Conservation (phyloP, 2,888 invertebrate species). For the Dryocosmus kuriphilus region DNA sequence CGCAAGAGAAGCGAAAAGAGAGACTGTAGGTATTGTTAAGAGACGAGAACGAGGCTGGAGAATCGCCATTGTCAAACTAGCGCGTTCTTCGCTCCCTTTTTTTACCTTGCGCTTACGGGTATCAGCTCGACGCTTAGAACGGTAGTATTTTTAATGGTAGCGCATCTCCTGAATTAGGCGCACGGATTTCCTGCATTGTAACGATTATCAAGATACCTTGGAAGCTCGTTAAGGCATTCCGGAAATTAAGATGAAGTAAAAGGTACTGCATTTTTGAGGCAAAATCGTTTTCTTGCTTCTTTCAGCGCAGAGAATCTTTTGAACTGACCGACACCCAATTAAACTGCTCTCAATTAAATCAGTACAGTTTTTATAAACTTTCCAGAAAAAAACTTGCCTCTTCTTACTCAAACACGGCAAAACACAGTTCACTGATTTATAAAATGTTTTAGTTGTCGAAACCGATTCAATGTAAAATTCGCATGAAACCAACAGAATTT, state of each 20-base stretch:
- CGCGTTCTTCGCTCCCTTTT: not conserved
- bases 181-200: slow-evolving; percentile 24
- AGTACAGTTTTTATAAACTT: not conserved
- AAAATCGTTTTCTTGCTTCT: slow-evolving; percentile 27
- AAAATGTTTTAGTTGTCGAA: too few species aligned
- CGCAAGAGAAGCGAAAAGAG: slow-evolving; percentile 16
- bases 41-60: slow-evolving; percentile 10
- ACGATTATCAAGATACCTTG: slow-evolving; percentile 23
- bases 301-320: slow-evolving; percentile 35
- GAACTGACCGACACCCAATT: slow-evolving; percentile 23
- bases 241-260: slow-evolving; percentile 30
- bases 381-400: not conserved
- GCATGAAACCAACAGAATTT: too few species aligned
- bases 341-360: slow-evolving; percentile 24
- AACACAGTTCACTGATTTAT: too few species aligned
- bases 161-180: slow-evolving; percentile 4
- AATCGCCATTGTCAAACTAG: slow-evolving; percentile 26
- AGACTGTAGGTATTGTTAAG: slow-evolving; percentile 32
- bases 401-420: not conserved
- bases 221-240: slow-evolving; percentile 34
- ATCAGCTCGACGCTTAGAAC: slow-evolving; percentile 8
- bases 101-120: slow-evolving; percentile 19
- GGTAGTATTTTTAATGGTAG: slow-evolving; percentile 21
- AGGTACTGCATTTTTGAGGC: slow-evolving; percentile 19
- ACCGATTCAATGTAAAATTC: too few species aligned